Evolutionary conservation across 2,113 vertebrate species (phyloP), one percentile per base, ranked within the genome.

Genomic region (Leucoraja erinaceus): DNA sequence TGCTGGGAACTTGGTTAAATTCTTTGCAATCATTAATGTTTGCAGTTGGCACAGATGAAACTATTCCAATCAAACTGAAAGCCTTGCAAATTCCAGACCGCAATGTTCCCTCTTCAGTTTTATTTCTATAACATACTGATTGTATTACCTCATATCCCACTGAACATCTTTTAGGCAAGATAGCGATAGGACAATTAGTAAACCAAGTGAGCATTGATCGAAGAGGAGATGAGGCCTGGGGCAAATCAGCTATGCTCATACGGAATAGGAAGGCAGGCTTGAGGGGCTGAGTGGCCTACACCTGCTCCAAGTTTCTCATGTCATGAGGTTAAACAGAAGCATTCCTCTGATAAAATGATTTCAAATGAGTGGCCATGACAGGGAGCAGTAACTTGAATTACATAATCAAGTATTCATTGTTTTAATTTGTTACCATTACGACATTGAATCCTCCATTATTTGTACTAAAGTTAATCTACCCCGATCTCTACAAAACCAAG

Each of bases 1-100:
- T 66, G 28, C 59, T 88, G 31, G 31, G 14, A 63, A 66, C 59
- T 88, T 38, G 33, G 54, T 84, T 59, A 84, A 22, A 25, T 81
- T 54, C 20, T 22, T 81, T 16, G 16, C 11, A 88, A 31, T 88
- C 31, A 63, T 25, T 88, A 88, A 88, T n/a, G 59, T n/a, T 88
- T 59, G 25, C 56, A 59, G 11, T 31, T 63, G 83, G 83, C 28
- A 86, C 56, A 86, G 28, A 5, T 86, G 83, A 86, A 16, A 63
- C 59, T 88, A 63, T 31, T 88, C 59, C 59, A 88, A 16, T 66
- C 56, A 88, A 88, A 63, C 83, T 88, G 28, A 66, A 88, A 88
- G 28, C 83, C 61, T n/a, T 31, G n/a, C 28, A 88, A 14, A 63
- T 7, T 88, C 79, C 79, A 10, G 1, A 22, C 54, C 20, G 18